Conservation (phyloP, 2,888 invertebrate genomes). For the Ophraella communa region DNA sequence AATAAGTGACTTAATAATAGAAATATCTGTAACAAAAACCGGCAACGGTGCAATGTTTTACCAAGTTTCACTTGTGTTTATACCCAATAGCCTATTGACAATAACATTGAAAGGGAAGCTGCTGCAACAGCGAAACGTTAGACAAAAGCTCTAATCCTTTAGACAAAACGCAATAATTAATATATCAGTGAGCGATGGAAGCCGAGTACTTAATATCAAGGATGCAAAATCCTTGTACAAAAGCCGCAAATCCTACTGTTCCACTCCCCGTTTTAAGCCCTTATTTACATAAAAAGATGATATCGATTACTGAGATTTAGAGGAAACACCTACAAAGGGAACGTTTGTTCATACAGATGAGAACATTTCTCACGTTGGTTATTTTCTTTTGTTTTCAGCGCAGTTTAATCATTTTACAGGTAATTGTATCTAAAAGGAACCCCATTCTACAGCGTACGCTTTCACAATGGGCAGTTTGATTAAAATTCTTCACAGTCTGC, state of each 20-base stretch:
- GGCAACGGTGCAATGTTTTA: no score
- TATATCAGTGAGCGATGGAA: conserved; percentile 35
- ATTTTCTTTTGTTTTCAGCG: neutral
- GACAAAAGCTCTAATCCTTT: conserved; percentile 29
- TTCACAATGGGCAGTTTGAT: no score
- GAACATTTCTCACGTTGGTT: neutral
- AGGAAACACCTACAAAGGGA: conserved; percentile 8
- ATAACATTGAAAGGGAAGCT: neutral
- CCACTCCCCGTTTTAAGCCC: conserved; percentile 35
- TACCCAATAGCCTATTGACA: neutral
- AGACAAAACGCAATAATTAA: conserved; percentile 40
- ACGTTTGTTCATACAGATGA: conserved; percentile 2
- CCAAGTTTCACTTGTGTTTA: neutral
- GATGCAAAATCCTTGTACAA: conserved; percentile 36
- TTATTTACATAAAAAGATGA: conserved; percentile 40
- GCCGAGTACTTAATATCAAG: conserved; percentile 39
- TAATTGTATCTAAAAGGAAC: no score
- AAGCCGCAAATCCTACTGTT: conserved; percentile 40
- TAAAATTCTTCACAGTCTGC: no score
- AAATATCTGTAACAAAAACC: no score
- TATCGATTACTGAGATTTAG: conserved; percentile 30
- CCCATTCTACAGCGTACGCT: no score
- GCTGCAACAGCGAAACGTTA: conserved; percentile 7
- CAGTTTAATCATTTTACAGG: no score
- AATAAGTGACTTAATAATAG: no score